These are phyloP conservation scores for Scaptomyza reducta DNA, from an alignment of 2,888 invertebrate species.

Conservation along the genomic window DNA sequence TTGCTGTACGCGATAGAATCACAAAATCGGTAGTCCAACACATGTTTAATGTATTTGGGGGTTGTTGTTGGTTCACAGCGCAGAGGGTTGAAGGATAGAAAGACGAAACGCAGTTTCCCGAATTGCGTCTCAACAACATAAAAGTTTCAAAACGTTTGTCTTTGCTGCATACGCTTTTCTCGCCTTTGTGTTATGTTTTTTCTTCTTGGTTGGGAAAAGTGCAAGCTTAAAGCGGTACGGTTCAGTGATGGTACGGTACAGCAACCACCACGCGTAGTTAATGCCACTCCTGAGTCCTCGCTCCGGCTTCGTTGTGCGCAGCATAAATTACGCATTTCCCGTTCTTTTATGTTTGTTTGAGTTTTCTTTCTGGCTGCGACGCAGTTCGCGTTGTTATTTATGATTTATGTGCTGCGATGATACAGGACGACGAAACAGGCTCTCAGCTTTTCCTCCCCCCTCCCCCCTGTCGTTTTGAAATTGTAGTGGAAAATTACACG, in stretches of 20 bases:
- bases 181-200: neutral
- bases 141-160: constrained; percentile 51
- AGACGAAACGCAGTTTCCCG: constrained; percentile 69
- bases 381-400: constrained; percentile 73
- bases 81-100: constrained; percentile 55
- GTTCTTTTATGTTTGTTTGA: constrained; percentile 31
- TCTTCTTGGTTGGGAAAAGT: constrained; percentile 45
- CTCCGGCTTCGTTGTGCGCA: constrained; percentile 59
- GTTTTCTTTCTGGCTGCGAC: constrained; percentile 55
- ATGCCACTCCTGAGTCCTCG: constrained; percentile 20
- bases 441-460: constrained; percentile 5
- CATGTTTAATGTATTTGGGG: constrained; percentile 31
- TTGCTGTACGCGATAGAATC: constrained; percentile 48
- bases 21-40: constrained; percentile 47
- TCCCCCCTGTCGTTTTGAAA: constrained; percentile 65
- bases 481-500: constrained; percentile 66
- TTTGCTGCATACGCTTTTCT: constrained; percentile 20
- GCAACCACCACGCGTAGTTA: constrained; percentile 60
- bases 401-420: constrained; percentile 78
- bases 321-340: constrained; percentile 76
- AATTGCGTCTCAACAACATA: constrained; percentile 67
- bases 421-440: constrained; percentile 53
- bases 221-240: constrained; percentile 55
- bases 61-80: constrained; percentile 23
- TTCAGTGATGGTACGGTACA: constrained; percentile 23